Evolutionary conservation across 2,797 vertebrate genomes (phyloP).

Genomic region (Argya squamiceps): DNA sequence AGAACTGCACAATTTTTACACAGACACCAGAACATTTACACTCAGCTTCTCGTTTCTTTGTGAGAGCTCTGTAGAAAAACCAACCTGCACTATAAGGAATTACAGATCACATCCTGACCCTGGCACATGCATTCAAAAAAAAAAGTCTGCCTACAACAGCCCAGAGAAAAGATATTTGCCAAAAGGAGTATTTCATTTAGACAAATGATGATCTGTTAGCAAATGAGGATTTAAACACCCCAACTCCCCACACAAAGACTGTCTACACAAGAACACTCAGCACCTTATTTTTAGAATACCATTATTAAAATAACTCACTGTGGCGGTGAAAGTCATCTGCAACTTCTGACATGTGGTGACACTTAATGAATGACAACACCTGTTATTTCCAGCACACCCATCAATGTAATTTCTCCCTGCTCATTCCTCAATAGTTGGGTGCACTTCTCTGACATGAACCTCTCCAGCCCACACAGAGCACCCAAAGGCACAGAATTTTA

Average conservation of each 20-base stretch:
- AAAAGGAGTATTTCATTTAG: neutral
- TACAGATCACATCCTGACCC: neutral
- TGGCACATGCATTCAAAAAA: fast-evolving
- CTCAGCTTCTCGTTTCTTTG: neutral
- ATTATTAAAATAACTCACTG: neutral
- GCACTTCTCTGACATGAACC: neutral
- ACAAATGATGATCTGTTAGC: neutral
- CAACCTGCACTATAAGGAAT: neutral
- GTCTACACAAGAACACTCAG: neutral
- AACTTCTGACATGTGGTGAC: neutral
- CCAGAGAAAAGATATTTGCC: neutral
- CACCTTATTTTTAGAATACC: neutral
- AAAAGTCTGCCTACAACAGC: neutral
- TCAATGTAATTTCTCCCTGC: neutral
- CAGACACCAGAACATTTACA: neutral
- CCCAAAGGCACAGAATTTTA: neutral
- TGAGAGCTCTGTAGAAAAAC: neutral
- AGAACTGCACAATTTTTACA: neutral
- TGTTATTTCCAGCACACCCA: neutral
- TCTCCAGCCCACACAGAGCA: neutral
- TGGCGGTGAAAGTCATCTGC: neutral
- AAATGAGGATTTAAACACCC: neutral
- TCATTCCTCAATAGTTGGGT: fast-evolving
- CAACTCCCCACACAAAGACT: neutral
- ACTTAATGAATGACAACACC: neutral